Conservation (phyloP, 1,140 invertebrate species). For the Agrilus planipennis region DNA sequence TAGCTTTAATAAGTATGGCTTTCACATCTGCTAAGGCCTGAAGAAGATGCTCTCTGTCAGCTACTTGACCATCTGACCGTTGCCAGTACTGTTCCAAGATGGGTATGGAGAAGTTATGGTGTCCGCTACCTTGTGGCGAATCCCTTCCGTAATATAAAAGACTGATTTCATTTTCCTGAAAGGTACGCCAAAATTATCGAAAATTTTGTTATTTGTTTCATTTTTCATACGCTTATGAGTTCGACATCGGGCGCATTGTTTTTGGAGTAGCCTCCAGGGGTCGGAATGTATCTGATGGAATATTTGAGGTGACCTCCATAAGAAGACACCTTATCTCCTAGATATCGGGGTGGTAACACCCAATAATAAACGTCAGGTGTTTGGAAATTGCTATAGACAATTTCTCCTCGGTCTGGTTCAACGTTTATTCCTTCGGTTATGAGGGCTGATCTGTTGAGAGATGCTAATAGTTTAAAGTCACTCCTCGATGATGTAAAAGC, state of each 20-base stretch:
- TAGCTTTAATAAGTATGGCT: slow-evolving; percentile 83
- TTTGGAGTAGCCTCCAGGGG: slow-evolving; percentile 55
- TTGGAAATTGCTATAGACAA: slow-evolving; percentile 53
- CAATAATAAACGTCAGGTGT: slow-evolving; percentile 58
- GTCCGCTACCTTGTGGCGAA: slow-evolving; percentile 41
- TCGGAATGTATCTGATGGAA: slow-evolving; percentile 63
- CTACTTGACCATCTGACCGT: slow-evolving; percentile 64
- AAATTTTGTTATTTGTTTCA: not conserved
- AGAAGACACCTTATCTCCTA: slow-evolving; percentile 84
- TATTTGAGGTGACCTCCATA: slow-evolving; percentile 85
- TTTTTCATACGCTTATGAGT: slow-evolving; percentile 46
- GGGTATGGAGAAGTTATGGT: slow-evolving; percentile 55
- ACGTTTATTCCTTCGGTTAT: slow-evolving; percentile 42
- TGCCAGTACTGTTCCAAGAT: slow-evolving; percentile 74
- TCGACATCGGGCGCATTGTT: slow-evolving; percentile 80
- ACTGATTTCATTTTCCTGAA: slow-evolving; percentile 61
- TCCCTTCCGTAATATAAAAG: slow-evolving; percentile 57
- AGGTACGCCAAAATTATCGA: not conserved
- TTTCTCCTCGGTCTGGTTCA: slow-evolving; percentile 42
- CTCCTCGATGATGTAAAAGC: slow-evolving; percentile 38
- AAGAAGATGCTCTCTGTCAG: slow-evolving; percentile 77
- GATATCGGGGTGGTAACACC: slow-evolving; percentile 59
- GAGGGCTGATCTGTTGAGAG: slow-evolving; percentile 34
- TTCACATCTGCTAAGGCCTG: slow-evolving; percentile 86
- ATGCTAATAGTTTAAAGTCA: slow-evolving; percentile 45